Conservation (phyloP, 2,797 vertebrate species). For the Sus cebifrons region DNA sequence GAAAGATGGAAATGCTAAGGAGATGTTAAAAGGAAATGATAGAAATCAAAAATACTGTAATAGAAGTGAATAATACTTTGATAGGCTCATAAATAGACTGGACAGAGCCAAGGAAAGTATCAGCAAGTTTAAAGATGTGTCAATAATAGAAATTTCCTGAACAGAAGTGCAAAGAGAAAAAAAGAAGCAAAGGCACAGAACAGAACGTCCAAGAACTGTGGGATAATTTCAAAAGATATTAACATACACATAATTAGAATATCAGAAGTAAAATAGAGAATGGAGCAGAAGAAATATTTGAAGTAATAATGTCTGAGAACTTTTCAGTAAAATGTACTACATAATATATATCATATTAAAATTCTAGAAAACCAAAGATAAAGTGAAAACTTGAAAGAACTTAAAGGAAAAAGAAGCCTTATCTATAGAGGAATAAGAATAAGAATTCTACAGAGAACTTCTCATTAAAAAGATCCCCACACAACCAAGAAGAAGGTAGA, state of each 20-base stretch:
- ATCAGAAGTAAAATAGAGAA: too few species aligned
- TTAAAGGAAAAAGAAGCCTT: background rate
- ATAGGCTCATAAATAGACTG: background rate
- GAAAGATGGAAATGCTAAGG: background rate
- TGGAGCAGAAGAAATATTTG: too few species aligned
- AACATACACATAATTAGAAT: background rate
- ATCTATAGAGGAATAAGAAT: background rate
- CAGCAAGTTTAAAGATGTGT: background rate
- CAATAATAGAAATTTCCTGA: background rate
- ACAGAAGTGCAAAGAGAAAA: background rate
- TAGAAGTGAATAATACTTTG: background rate
- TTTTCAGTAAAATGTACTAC: too few species aligned
- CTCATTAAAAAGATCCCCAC: background rate
- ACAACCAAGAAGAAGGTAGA: background rate
- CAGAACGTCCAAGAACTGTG: background rate
- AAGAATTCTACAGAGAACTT: background rate
- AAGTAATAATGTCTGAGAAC: too few species aligned
- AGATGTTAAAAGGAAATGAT: background rate
- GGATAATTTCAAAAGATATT: background rate
- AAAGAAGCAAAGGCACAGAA: background rate
- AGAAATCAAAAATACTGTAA: background rate
- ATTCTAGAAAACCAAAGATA: background rate
- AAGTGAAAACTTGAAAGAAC: background rate
- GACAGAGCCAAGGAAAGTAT: background rate
- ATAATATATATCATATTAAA: background rate